phyloP scores from a whole-genome alignment of 2,113 vertebrate species.

The Mionectes macconnelli region DNA sequence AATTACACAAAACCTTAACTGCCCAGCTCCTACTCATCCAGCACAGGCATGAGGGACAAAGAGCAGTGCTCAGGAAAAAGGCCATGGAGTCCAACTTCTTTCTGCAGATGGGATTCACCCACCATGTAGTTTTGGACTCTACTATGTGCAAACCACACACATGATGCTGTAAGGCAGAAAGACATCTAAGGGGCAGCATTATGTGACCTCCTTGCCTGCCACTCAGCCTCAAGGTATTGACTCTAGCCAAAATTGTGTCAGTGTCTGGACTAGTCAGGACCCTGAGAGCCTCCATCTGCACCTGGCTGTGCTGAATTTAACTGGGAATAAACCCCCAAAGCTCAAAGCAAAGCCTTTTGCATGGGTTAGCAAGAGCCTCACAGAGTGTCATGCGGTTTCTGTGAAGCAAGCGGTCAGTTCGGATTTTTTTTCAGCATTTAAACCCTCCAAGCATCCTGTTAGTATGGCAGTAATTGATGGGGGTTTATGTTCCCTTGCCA shows the following conservation, averaged over 20 bases:
- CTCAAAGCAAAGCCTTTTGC: conserved; percentile 21
- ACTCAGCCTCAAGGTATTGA: not conserved
- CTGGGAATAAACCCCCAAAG: not conserved
- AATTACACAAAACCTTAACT: not conserved
- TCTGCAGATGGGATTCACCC: not conserved
- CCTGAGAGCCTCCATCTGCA: not conserved
- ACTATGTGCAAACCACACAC: not conserved
- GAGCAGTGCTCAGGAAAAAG: not conserved
- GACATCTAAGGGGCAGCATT: not conserved
- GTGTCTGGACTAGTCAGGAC: not conserved
- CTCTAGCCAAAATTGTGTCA: not conserved
- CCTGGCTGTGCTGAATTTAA: not conserved
- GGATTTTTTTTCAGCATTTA: not conserved
- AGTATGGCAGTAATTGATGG: not conserved
- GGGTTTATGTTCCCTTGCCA: not conserved
- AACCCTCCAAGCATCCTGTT: not conserved
- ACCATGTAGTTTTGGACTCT: not conserved
- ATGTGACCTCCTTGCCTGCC: not conserved
- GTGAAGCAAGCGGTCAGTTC: not conserved
- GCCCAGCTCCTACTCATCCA: not conserved
- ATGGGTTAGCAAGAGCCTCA: not conserved
- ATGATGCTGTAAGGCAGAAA: not conserved
- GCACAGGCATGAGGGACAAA: accelerated
- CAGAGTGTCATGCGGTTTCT: not conserved
- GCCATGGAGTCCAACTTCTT: not conserved